A percentile compares a stretch with the other conserved stretches of the same genome.
Conservation (phyloP, 2,797 vertebrate species). For the Balearica regulorum region DNA sequence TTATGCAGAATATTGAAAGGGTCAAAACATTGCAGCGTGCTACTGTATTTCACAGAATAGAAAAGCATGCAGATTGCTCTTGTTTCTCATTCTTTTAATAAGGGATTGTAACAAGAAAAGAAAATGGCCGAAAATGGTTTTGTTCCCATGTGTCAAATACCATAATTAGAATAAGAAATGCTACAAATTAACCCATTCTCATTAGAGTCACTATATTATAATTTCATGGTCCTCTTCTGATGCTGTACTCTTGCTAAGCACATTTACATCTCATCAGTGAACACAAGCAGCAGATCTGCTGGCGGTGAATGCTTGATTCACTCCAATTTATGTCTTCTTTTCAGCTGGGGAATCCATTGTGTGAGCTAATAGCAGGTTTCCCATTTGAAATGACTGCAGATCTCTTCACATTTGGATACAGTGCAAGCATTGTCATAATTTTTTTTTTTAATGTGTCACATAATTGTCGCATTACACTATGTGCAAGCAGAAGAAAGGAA, state of each 20-base stretch:
- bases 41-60: slow-evolving; percentile 48
- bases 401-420: slow-evolving; percentile 33
- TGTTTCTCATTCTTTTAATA: slow-evolving; percentile 52
- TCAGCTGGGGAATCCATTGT: slow-evolving; percentile 39
- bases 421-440: neutral
- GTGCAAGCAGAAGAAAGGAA: slow-evolving; percentile 3
- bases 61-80: slow-evolving; percentile 38
- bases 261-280: slow-evolving; percentile 56
- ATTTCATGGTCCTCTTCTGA: slow-evolving; percentile 47
- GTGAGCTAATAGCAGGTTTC: slow-evolving; percentile 46
- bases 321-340: slow-evolving; percentile 49
- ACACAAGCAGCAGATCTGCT: slow-evolving; percentile 42
- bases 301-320: slow-evolving; percentile 5
- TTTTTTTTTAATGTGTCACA: slow-evolving; percentile 11
- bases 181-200: slow-evolving; percentile 64
- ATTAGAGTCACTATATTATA: slow-evolving; percentile 50
- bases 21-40: slow-evolving; percentile 51
- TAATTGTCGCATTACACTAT: neutral
- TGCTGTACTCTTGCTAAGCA: slow-evolving; percentile 35
- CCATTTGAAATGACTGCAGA: slow-evolving; percentile 44
- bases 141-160: slow-evolving; percentile 39
- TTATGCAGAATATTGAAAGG: slow-evolving; percentile 59
- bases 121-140: slow-evolving; percentile 47
- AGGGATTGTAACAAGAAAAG: slow-evolving; percentile 33
- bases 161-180: slow-evolving; percentile 65